phyloP scores from a whole-genome alignment of 2,113 vertebrate species.

The Corythoichthys haematopterus region DNA sequence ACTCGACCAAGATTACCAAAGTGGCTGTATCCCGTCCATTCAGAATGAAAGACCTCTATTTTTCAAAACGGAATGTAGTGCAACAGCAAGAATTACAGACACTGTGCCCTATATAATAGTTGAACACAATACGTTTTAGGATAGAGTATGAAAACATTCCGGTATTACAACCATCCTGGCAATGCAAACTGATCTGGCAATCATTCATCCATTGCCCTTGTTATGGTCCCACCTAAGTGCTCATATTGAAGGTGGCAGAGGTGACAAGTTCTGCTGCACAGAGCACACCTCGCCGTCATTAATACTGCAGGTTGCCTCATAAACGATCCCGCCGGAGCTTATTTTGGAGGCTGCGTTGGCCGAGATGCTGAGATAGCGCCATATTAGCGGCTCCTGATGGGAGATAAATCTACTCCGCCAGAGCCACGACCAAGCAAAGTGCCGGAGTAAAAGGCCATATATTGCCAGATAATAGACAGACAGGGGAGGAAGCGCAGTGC shows the following conservation, averaged over 20 bases:
- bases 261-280: constrained; percentile 14
- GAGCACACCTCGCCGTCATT: constrained; percentile 11
- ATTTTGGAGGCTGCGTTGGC: constrained; percentile 26
- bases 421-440: constrained; percentile 18
- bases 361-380: constrained; percentile 22
- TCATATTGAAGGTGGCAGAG: not conserved
- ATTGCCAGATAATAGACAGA: constrained; percentile 58
- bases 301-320: constrained; percentile 15
- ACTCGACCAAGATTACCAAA: too few relatives aligned
- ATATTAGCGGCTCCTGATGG: constrained; percentile 6
- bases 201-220: not conserved
- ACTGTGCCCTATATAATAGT: too few relatives aligned
- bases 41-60: too few relatives aligned
- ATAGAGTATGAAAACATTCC: not conserved
- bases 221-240: not conserved
- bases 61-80: too few relatives aligned
- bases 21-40: too few relatives aligned
- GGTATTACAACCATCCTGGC: not conserved
- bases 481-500: constrained; percentile 40
- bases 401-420: constrained; percentile 31
- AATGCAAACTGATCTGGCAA: not conserved
- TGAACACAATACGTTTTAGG: not conserved
- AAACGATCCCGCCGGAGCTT: constrained; percentile 37
- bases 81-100: too few relatives aligned
- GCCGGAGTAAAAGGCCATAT: constrained; percentile 37